Evolutionary conservation across 2,888 invertebrate genomes (phyloP), one percentile per base, ranked within the genome.

Genomic region (Hydropsyche betteni): DNA sequence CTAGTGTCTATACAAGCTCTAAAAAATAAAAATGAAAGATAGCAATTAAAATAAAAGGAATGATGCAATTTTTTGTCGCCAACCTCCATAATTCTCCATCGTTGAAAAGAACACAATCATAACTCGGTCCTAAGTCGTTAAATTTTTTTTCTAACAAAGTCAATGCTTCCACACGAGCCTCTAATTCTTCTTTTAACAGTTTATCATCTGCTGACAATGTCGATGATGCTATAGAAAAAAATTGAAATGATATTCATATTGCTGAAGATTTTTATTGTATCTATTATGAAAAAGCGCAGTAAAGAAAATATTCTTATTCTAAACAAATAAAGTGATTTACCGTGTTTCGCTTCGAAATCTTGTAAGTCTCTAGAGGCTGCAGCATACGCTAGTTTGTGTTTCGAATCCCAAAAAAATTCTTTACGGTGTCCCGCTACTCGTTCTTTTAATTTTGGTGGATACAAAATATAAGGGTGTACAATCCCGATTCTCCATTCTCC

Each of bases 81-180:
- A 44, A 91, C 94, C 92, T 91, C 98, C 98, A 99, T 44, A 93
- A 90, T 34, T 88, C 86, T n/a, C 97, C 97, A 86, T 98, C 97
- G 82, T 96, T 90, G 85, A 96, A 99, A 38, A 98, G 90, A 71
- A 99, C 89, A 86, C 97, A 96, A 85, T 99, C 99, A 83, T 94
- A 97, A 5, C 94, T 91, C 1, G 96, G 96, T 16, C 98, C 98
- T 7, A 91, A 84, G 83, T 98, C 97, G 74, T 86, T 87, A 84
- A 92, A 96, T 82, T 96, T 95, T 83, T 98, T 98, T 80, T 99
- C 98, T 69, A 93, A 88, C 77, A 86, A 88, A 80, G 91, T 93
- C 76, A 99, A 87, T 76, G 94, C 88, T 81, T 99, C 98, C 72
- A 97, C 87, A 81, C 92, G 91, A 10, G 93, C 91, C 81, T 98